These are phyloP conservation scores for Yoshiicerus persimilis DNA, from an alignment of 1,140 invertebrate species.

Conservation along the genomic window DNA sequence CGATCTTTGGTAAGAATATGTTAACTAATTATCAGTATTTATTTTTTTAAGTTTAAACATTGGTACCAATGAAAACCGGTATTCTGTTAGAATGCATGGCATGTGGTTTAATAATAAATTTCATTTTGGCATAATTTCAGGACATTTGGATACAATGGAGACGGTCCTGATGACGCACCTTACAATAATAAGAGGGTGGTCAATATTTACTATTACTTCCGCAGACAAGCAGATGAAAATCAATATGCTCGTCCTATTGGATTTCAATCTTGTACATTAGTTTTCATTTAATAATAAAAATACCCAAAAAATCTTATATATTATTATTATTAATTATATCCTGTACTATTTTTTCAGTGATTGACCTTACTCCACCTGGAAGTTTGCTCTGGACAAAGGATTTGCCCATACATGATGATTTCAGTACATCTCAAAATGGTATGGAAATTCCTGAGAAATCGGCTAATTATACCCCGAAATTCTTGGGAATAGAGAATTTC, in stretches of 20 bases:
- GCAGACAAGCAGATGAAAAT: slow-evolving; percentile 41
- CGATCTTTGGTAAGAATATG: not conserved
- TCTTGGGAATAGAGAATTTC: not conserved
- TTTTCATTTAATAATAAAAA: too few relatives aligned
- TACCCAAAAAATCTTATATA: too few relatives aligned
- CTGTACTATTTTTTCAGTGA: slow-evolving; percentile 25
- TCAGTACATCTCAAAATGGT: not conserved
- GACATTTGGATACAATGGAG: slow-evolving; percentile 32
- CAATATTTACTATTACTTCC: slow-evolving; percentile 37
- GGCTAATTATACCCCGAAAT: slow-evolving; percentile 32
- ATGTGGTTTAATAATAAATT: not conserved
- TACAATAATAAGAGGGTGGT: slow-evolving; percentile 27
- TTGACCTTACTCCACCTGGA: slow-evolving; percentile 24
- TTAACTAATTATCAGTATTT: not conserved
- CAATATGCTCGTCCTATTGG: slow-evolving; percentile 46
- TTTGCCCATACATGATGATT: slow-evolving; percentile 34
- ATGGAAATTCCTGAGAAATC: not conserved
- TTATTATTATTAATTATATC: not conserved
- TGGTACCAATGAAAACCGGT: too few relatives aligned
- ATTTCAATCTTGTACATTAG: slow-evolving; percentile 37
- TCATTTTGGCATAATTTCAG: not conserved
- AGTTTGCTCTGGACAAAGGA: slow-evolving; percentile 32
- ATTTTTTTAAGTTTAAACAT: too few relatives aligned
- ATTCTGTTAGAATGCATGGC: too few relatives aligned
- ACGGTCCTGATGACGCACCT: slow-evolving; percentile 8